Evolutionary conservation across 92 coral and sea anemone genomes (phyloP).

Genomic region (Micromussa lordhowensis): DNA sequence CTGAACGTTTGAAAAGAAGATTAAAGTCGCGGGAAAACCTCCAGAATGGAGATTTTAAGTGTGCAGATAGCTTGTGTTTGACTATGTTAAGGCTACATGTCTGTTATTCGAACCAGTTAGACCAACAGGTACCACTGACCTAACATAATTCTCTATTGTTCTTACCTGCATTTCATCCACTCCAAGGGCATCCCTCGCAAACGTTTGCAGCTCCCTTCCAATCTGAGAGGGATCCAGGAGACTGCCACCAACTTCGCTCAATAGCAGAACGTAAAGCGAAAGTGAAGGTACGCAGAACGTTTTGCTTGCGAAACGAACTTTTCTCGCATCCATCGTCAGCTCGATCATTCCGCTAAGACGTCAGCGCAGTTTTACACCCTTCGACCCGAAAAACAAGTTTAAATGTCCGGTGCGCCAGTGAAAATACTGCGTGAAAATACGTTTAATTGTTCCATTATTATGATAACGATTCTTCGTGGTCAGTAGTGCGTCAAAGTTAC

Average conservation of each 20-base stretch:
- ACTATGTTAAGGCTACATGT: too few species aligned
- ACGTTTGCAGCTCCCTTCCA: conserved; percentile 15
- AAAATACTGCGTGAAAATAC: background rate
- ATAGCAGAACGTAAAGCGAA: background rate
- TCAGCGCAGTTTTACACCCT: too few species aligned
- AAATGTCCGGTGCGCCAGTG: background rate
- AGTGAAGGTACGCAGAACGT: background rate
- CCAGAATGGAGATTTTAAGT: too few species aligned
- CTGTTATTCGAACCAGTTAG: too few species aligned
- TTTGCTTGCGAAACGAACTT: background rate
- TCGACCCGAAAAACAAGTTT: background rate
- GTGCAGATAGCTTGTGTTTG: too few species aligned
- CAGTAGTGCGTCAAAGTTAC: background rate
- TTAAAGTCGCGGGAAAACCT: too few species aligned
- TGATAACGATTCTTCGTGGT: background rate
- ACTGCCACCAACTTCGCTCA: background rate
- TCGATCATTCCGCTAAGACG: background rate
- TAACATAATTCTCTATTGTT: background rate
- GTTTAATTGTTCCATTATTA: background rate
- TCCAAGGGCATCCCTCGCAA: conserved; percentile 60
- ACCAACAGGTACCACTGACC: background rate
- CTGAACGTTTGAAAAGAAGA: too few species aligned
- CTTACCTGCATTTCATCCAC: conserved; percentile 64
- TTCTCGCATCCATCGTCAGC: background rate
- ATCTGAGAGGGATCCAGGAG: conserved; percentile 38